Conservation (phyloP, 2,888 invertebrate genomes). For the Anticlea derivata region DNA sequence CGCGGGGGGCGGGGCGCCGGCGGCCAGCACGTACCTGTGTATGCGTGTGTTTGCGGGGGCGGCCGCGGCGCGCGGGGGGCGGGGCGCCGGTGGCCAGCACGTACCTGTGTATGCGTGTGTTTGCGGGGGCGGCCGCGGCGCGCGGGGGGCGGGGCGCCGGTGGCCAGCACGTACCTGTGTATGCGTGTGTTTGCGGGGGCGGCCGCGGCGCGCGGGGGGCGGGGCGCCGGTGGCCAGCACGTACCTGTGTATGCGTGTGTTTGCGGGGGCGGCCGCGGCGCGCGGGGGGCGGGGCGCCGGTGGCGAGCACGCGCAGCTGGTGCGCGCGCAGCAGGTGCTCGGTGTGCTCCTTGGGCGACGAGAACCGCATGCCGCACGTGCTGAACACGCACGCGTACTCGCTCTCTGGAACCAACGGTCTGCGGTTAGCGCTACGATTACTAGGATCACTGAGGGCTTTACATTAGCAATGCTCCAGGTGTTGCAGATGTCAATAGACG, state of each 20-base stretch:
- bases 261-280: slow-evolving; percentile 44
- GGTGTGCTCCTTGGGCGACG: slow-evolving; percentile 71
- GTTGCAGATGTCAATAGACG: too few species aligned
- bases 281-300: slow-evolving; percentile 30
- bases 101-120: too few species aligned
- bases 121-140: slow-evolving; percentile 1
- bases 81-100: too few species aligned
- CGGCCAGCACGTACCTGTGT: too few species aligned
- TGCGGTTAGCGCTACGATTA: too few species aligned
- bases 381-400: slow-evolving; percentile 71
- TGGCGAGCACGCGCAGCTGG: slow-evolving; percentile 70
- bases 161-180: too few species aligned
- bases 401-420: slow-evolving; percentile 37
- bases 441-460: too few species aligned
- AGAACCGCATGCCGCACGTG: slow-evolving; percentile 63
- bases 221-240: slow-evolving; percentile 58
- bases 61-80: too few species aligned
- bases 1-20: background rate
- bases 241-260: background rate
- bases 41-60: too few species aligned
- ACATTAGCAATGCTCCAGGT: too few species aligned
- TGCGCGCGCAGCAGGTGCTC: slow-evolving; percentile 74
- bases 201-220: too few species aligned
- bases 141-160: too few species aligned
- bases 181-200: background rate